Evolutionary conservation across 1,140 invertebrate genomes (phyloP), one percentile per base, ranked within the genome.

Genomic region (Gerris buenoi): DNA sequence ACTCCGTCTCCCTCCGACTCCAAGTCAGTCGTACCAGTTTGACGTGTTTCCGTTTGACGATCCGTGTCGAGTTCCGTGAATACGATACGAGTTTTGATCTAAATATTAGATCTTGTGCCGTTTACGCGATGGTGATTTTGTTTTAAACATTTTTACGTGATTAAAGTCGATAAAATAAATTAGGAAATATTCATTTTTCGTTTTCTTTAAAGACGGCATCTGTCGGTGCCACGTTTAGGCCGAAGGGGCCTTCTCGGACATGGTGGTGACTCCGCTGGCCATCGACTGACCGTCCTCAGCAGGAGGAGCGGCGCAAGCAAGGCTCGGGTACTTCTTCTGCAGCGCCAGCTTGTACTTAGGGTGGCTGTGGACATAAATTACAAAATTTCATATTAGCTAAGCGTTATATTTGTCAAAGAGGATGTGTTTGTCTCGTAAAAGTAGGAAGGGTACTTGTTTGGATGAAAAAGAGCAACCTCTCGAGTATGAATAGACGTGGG

Each of bases 281-380:
- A 68, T 67, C 2, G 68, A 69, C 1, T 64, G 26, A 5, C 29
- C 63, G 27, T 68, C 65, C 22, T 68, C 67, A 46, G 68, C 61
- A 46, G n/a, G 67, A 25, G 1, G 69, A 25, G 68, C 63, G 15
- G 66, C 33, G 66, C 73, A 74, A 13, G 71, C 69, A 15, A 74
- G 66, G 68, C 71, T 73, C 23, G 88, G 88, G 76, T 87, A 88
- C 75, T 83, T 88, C 76, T 85, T 81, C 69, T 84, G 80, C 59
- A 90, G 76, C 59, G 86, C 88, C 69, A 83, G 77, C 72, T 86
- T 81, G 73, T 89, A 90, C 73, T 88, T 88, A 25, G 87, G 87
- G 80, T 90, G 87, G 73, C 87, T 88, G 70, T 23, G 78, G 79
- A 64, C 70, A 66, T 72, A 73, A 14, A 70, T 68, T 2, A 74